Evolutionary conservation across 2,888 invertebrate genomes (phyloP), one percentile per base, ranked within the genome.

Genomic region (Drosophila rellima): DNA sequence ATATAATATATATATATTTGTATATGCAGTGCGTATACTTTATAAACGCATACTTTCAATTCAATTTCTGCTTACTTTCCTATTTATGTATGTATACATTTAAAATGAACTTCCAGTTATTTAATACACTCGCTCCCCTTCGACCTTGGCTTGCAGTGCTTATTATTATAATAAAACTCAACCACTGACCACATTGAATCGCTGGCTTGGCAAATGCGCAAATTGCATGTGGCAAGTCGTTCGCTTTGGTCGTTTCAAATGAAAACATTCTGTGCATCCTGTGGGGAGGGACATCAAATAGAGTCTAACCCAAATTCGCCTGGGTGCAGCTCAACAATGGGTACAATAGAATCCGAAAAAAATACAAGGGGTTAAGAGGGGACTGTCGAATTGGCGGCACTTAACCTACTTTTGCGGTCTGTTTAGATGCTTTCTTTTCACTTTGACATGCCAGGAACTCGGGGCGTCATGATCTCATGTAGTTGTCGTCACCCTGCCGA

Each of bases 381-480:
- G 29, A 11, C 6, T 18, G 37, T 15, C 45, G 61, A 48, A 61
- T 67, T 73, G 73, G 13, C 73, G 77, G 74, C 81, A 83, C 83
- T 83, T 86, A 86, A 83, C 83, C 83, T 71, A 83, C 66, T 83
- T 83, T 56, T 33, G 50, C 47, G 52, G 51, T 62, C 66, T 71
- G 55, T 76, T 76, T 76, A 61, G 86, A 83, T 78, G 85, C 80
- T 72, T 68, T 52, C 66, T 45, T 45, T 66, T 52, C 71, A 45
- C 59, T 67, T 78, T 82, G 82, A 74, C 74, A 79, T 70, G 69
- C 44, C 67, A 72, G 69, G 66, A 66, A 55, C 55, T 17, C 47
- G 15, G 33, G 40, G 40, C 40, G 61, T 72, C 51, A 78, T 86
- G 83, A 83, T 83, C 83, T 83, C 86, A 83, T 85, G 64, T 68